Percentiles rank a stretch among this genome's conserved stretches.
Conservation (phyloP, 2,113 vertebrate species). For the Brienomyrus brachyistius region DNA sequence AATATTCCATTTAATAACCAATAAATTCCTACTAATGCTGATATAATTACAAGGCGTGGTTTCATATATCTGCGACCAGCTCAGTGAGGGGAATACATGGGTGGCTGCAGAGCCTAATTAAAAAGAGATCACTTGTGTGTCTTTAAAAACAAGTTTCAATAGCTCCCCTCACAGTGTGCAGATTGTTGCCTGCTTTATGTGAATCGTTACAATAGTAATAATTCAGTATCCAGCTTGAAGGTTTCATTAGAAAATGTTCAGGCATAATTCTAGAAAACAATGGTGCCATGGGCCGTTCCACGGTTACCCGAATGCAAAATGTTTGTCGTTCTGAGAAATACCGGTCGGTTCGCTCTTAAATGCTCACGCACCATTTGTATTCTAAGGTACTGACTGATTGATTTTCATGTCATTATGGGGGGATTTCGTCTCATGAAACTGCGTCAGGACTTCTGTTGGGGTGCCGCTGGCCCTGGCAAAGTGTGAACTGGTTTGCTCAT, state of each 20-base stretch:
- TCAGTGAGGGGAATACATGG: neutral
- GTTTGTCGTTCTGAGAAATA: neutral
- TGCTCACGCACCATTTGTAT: neutral
- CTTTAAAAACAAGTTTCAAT: neutral
- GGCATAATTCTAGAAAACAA: neutral
- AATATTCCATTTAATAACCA: neutral
- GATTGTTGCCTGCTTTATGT: neutral
- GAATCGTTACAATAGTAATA: neutral
- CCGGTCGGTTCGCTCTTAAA: neutral
- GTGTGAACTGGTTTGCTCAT: constrained; percentile 3
- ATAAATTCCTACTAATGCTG: neutral
- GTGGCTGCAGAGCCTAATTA: neutral
- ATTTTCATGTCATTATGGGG: constrained; percentile 5
- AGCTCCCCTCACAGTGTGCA: neutral
- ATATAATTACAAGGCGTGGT: neutral
- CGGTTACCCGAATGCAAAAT: neutral
- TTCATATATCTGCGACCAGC: neutral
- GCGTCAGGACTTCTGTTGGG: neutral
- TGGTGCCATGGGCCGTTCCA: neutral
- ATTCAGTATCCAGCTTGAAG: neutral
- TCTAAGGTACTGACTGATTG: constrained; percentile 15
- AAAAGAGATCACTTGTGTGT: neutral
- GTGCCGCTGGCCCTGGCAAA: neutral
- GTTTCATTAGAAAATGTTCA: neutral
- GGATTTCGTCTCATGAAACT: neutral